Conservation (phyloP, 2,888 invertebrate species). For the Drosophila pseudotalamancana region DNA sequence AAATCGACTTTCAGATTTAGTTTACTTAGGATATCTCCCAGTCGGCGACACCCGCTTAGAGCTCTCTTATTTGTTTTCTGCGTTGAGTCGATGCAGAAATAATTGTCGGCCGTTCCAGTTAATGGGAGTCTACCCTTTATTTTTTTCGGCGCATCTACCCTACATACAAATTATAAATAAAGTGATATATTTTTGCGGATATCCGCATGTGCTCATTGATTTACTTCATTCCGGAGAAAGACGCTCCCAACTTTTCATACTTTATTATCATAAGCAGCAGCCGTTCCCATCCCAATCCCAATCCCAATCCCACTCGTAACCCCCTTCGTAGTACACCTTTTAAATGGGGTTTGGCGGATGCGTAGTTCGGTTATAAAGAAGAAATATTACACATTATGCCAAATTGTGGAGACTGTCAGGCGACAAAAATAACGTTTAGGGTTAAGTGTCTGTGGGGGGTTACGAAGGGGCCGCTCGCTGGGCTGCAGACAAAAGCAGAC, state of each 20-base stretch:
- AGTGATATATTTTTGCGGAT: conserved; percentile 66
- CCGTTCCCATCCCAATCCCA: conserved; percentile 7
- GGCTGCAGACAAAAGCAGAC: conserved; percentile 32
- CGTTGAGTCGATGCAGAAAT: conserved; percentile 36
- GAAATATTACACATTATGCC: conserved; percentile 84
- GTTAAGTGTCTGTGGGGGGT: conserved; percentile 42
- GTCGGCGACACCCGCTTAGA: no score
- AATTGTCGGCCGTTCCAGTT: conserved; percentile 3
- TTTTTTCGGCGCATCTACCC: not conserved
- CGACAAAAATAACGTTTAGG: conserved; percentile 82
- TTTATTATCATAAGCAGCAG: conserved; percentile 66
- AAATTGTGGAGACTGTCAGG: conserved; percentile 83
- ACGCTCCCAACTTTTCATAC: conserved; percentile 36
- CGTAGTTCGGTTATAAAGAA: conserved; percentile 82
- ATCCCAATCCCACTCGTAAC: not conserved
- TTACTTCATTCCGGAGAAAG: conserved; percentile 30
- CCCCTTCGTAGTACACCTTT: conserved; percentile 55
- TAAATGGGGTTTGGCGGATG: conserved; percentile 44
- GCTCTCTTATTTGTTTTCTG: not conserved
- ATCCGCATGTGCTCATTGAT: conserved; percentile 61
- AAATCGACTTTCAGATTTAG: no score
- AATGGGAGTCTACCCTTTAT: not conserved
- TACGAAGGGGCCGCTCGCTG: not conserved
- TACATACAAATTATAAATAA: conserved; percentile 38
- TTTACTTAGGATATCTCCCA: no score